Conservation (phyloP, 1,140 invertebrate species). For the Cyclargus thomasi region DNA sequence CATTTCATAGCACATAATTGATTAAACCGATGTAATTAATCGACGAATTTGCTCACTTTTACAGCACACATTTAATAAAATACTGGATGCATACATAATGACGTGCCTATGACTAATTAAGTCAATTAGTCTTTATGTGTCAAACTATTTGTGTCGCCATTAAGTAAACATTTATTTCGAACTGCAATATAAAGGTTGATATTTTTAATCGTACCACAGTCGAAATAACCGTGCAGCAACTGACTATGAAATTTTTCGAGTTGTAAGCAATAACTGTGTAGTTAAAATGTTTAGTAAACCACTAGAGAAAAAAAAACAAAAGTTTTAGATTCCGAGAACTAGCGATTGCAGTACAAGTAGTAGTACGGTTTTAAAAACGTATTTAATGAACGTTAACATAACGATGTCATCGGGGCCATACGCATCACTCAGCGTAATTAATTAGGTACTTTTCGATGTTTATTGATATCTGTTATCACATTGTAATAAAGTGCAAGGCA, state of each 20-base stretch:
- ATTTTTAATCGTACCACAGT: not conserved
- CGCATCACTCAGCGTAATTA: not conserved
- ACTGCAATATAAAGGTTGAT: not conserved
- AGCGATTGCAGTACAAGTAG: not conserved
- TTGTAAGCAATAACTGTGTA: too few species aligned
- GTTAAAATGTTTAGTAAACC: too few species aligned
- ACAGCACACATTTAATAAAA: conserved; percentile 4
- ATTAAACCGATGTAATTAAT: conserved; percentile 8
- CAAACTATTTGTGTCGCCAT: conserved; percentile 12
- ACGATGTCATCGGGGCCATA: not conserved
- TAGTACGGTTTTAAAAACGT: not conserved
- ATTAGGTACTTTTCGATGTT: conserved; percentile 4
- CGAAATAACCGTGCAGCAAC: not conserved
- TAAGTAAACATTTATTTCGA: not conserved
- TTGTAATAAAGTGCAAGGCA: conserved; percentile 12
- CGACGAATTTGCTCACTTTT: conserved; percentile 3
- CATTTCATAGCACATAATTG: conserved; percentile 1
- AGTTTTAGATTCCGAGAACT: too few species aligned
- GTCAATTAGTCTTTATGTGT: conserved; percentile 15
- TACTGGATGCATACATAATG: conserved; percentile 9
- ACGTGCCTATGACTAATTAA: conserved; percentile 12
- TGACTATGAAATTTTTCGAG: too few species aligned
- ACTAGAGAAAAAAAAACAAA: too few species aligned
- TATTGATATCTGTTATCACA: conserved; percentile 13
- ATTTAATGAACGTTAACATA: not conserved